These are phyloP conservation scores for Notamacropus eugenii DNA, from an alignment of 2,797 vertebrate genomes.

Conservation along the genomic window DNA sequence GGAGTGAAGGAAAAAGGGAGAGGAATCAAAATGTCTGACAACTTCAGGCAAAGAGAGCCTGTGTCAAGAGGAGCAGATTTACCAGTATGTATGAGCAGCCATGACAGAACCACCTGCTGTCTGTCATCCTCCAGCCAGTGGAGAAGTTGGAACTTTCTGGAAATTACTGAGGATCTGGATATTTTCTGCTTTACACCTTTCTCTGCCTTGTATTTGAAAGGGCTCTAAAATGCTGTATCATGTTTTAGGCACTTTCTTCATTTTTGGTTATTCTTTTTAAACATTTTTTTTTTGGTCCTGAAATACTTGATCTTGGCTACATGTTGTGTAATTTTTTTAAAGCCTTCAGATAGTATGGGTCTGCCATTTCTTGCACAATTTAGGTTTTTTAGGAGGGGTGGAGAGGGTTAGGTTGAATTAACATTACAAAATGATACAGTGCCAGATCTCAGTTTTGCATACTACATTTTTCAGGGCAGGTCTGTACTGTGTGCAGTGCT, in stretches of 20 bases:
- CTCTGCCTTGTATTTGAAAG: constrained; percentile 95
- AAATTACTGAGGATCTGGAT: constrained; percentile 87
- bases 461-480: constrained; percentile 85
- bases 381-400: constrained; percentile 70
- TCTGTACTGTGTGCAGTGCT: constrained; percentile 89
- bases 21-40: constrained; percentile 82
- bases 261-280: constrained; percentile 85
- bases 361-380: constrained; percentile 85
- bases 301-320: constrained; percentile 85
- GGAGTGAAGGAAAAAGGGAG: constrained; percentile 91
- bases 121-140: constrained; percentile 78
- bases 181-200: constrained; percentile 90
- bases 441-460: constrained; percentile 85
- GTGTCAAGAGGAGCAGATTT: constrained; percentile 82
- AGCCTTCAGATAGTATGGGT: constrained; percentile 84
- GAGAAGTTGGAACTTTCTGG: constrained; percentile 89
- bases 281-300: constrained; percentile 74
- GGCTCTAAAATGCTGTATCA: constrained; percentile 95
- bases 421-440: constrained; percentile 86
- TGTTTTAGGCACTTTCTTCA: constrained; percentile 96
- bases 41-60: constrained; percentile 87
- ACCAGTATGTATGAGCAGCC: constrained; percentile 66
- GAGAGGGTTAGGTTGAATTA: constrained; percentile 84
- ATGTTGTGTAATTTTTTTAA: constrained; percentile 78
- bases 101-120: constrained; percentile 57